These are phyloP conservation scores for Tenebrio molitor DNA, from an alignment of 1,140 invertebrate species.

Conservation along the genomic window DNA sequence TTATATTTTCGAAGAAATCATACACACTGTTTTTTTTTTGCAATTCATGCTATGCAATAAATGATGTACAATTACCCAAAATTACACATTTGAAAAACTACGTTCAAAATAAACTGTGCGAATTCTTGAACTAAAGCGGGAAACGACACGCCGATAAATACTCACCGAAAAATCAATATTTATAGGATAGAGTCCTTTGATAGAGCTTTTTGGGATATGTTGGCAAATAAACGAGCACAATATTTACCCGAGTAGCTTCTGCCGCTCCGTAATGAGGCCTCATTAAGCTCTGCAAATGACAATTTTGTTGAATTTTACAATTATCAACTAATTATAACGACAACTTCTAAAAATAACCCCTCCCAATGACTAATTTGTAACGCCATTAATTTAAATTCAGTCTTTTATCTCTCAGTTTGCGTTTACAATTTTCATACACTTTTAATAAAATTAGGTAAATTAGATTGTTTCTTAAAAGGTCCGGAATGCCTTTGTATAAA, in stretches of 20 bases:
- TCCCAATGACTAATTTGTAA: conserved; percentile 18
- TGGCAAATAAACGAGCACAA: conserved; percentile 8
- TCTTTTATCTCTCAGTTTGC: background rate
- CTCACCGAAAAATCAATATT: conserved; percentile 31
- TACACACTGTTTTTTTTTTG: too few species aligned
- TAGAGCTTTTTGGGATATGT: conserved; percentile 45
- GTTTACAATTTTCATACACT: background rate
- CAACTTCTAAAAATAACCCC: conserved; percentile 2
- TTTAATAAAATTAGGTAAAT: conserved; percentile 22
- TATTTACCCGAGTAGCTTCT: background rate
- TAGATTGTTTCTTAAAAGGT: conserved; percentile 26
- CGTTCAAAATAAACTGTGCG: background rate
- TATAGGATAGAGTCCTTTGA: conserved; percentile 28
- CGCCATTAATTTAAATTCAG: conserved; percentile 3
- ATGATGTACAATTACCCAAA: background rate
- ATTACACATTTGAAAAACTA: too few species aligned
- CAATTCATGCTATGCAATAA: too few species aligned
- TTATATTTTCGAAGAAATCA: background rate
- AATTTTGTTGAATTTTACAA: conserved; percentile 10
- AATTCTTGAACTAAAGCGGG: conserved; percentile 19
- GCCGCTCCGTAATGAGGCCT: conserved; percentile 40
- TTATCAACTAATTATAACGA: conserved; percentile 17
- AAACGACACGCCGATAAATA: conserved; percentile 14
- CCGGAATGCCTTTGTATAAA: conserved; percentile 26
- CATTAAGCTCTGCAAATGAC: conserved; percentile 43